Evolutionary conservation across 2,888 invertebrate genomes (phyloP), one percentile per base, ranked within the genome.

Genomic region (Chironomus tentans): DNA sequence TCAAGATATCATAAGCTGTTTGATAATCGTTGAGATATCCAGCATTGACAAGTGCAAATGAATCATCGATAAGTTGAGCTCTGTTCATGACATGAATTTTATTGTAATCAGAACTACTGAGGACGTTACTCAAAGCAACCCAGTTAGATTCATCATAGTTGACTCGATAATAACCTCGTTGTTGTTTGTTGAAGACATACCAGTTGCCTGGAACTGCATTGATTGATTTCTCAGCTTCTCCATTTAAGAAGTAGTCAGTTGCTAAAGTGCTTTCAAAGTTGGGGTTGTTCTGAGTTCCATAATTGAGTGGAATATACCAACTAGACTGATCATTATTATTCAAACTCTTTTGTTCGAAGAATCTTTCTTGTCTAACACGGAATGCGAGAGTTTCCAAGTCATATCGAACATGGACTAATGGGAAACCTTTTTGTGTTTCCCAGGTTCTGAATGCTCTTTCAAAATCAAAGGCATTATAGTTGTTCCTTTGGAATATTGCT

Each of bases 381-480:
- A 48, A 18, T 10, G 65, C 2, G 28, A 13, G 18, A 24, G 24
- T 50, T 7, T 13, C 18, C 77, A 86, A 87, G 75, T 87, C 84
- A 77, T 88, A 85, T 2, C 81, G 83, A 0, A 88, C 87, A 2
- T 85, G 88, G 2, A 93, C 82, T 0, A 92, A 87, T 0, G 93
- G 93, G 82, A 90, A 93, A 1, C 92, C 92, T 61, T 89, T 90
- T 81, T 91, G 91, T 28, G 87, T 84, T 0, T 89, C 90, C 92
- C 92, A 93, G 3, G 74, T 68, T 21, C 48, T 68, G n/a, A 75
- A 75, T 22, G 74, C 74, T 6, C 7, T 22, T 3, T 50, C 71
- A 50, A 71, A 71, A 15, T 28, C 13, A 15, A 73, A 73, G 0
- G 13, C 70, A 56, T 18, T 50, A 28, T 13, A 47, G 12, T 18